Evolutionary conservation across 2,888 invertebrate genomes (phyloP).

Genomic region (Amphipyra berbera): DNA sequence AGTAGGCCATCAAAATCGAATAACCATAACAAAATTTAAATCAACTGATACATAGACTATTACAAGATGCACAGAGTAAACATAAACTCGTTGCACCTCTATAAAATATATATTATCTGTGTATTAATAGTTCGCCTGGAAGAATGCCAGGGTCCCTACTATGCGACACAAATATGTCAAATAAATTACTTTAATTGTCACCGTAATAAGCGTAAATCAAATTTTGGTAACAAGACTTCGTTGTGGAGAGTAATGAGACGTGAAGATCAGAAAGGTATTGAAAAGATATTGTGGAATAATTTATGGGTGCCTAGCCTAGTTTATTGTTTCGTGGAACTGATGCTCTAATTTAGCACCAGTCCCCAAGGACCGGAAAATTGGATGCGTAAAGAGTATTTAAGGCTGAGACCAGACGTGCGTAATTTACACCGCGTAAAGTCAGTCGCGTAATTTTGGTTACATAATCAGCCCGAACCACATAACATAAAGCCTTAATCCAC

Average conservation of each 20-base stretch:
- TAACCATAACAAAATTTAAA: constrained; percentile 13
- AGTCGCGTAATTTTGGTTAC: too few relatives aligned
- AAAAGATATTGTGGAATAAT: constrained; percentile 5
- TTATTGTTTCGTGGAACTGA: too few relatives aligned
- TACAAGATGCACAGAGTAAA: constrained; percentile 35
- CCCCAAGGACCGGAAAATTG: too few relatives aligned
- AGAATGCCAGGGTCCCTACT: constrained; percentile 49
- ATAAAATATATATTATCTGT: constrained; percentile 55
- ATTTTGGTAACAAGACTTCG: constrained; percentile 35
- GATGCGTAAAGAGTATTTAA: too few relatives aligned
- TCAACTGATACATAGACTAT: constrained; percentile 33
- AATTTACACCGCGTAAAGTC: too few relatives aligned
- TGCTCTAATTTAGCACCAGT: too few relatives aligned
- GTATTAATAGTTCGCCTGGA: constrained; percentile 58
- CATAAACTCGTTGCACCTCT: constrained; percentile 46
- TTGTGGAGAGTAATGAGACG: constrained; percentile 22
- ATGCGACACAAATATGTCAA: constrained; percentile 46
- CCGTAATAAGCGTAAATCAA: constrained; percentile 46
- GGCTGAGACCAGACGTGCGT: too few relatives aligned
- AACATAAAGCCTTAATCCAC: too few relatives aligned
- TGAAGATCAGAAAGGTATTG: constrained; percentile 22
- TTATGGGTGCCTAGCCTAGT: constrained; percentile 5
- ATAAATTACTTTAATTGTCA: constrained; percentile 53
- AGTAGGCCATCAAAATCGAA: neutral
- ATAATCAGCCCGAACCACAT: too few relatives aligned